These are phyloP conservation scores for Gobiocypris rarus DNA, from an alignment of 2,113 vertebrate genomes.

Conservation along the genomic window DNA sequence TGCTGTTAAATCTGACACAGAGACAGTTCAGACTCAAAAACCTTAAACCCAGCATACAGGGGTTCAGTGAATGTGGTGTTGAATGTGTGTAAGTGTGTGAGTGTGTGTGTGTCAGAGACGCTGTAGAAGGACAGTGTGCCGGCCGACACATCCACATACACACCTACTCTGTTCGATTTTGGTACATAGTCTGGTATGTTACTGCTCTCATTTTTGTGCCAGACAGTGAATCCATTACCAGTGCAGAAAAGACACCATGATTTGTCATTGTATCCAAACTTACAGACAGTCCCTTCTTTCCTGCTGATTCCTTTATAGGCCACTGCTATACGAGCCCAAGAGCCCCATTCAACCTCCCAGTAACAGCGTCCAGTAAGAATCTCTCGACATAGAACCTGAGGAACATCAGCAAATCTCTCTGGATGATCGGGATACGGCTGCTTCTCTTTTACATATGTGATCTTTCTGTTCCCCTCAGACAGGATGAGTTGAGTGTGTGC, in stretches of 20 bases:
- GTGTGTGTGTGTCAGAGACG: not conserved
- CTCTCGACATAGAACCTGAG: not conserved
- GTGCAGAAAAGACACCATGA: not conserved
- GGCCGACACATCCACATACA: accelerated
- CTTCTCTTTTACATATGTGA: not conserved
- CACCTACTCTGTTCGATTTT: not conserved
- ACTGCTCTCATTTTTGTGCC: too few species aligned
- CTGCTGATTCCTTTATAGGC: not conserved
- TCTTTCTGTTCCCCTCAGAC: slow-evolving; percentile 33
- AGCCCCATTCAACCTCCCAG: slow-evolving; percentile 7
- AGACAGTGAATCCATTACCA: not conserved
- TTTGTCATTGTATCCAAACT: slow-evolving; percentile 18
- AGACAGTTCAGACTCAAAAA: too few species aligned
- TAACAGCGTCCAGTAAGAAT: slow-evolving; percentile 9
- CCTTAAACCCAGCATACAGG: too few species aligned
- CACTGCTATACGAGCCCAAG: not conserved
- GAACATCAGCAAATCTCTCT: not conserved
- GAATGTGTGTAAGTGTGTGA: too few species aligned
- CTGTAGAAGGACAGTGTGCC: not conserved
- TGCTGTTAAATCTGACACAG: too few species aligned
- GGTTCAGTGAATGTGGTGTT: not conserved
- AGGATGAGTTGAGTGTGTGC: not conserved
- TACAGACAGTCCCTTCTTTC: not conserved
- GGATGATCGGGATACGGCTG: slow-evolving; percentile 10
- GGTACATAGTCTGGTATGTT: too few species aligned